These are phyloP conservation scores for Pungitius pungitius DNA, from an alignment of 2,113 vertebrate species.

Conservation along the genomic window DNA sequence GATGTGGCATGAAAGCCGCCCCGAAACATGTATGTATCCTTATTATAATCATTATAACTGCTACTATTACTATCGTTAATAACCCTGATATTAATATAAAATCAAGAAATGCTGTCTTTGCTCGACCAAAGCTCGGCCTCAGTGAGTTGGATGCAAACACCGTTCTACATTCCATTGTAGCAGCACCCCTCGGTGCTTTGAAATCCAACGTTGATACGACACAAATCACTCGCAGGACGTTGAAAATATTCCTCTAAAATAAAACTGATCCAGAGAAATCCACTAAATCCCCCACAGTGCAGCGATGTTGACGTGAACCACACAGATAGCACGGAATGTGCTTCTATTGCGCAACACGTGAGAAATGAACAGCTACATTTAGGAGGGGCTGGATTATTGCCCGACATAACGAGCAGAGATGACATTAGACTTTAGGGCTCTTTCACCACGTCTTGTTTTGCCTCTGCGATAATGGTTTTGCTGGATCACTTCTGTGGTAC, in stretches of 20 bases:
- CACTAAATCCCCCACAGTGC: background rate
- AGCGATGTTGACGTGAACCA: slow-evolving; percentile 1
- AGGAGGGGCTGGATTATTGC: slow-evolving; percentile 40
- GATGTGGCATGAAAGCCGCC: background rate
- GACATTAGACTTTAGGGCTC: slow-evolving; percentile 32
- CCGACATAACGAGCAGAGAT: slow-evolving; percentile 35
- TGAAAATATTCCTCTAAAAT: background rate
- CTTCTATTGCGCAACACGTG: slow-evolving; percentile 37
- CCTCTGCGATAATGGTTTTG: slow-evolving; percentile 46
- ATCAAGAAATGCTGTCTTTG: background rate
- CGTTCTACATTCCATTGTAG: background rate
- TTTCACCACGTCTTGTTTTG: slow-evolving; percentile 48
- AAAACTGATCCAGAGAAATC: slow-evolving; percentile 5
- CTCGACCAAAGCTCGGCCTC: background rate
- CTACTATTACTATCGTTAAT: background rate
- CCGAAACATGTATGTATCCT: background rate
- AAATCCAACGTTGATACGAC: background rate
- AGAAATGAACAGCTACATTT: slow-evolving; percentile 33
- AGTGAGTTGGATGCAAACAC: background rate
- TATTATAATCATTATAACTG: background rate
- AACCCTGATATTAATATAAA: background rate
- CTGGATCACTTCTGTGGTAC: slow-evolving; percentile 44
- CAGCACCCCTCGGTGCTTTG: background rate
- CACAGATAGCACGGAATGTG: slow-evolving; percentile 29
- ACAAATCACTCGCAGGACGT: background rate